Conservation (phyloP, 2,797 vertebrate genomes). For the Tadarida brasiliensis region DNA sequence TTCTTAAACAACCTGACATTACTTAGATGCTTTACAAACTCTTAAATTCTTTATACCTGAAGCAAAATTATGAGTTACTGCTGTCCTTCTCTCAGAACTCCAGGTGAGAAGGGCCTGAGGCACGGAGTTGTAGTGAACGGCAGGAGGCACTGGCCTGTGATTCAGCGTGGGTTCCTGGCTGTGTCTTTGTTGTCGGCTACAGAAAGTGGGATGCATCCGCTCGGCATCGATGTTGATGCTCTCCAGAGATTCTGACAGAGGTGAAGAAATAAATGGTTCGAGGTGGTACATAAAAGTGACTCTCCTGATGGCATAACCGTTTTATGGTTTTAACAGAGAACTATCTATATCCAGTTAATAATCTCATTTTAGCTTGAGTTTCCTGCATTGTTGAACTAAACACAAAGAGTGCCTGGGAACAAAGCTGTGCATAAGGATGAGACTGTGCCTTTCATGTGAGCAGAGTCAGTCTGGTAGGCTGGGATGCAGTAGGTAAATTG, state of each 20-base stretch:
- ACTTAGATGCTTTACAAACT: neutral
- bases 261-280: constrained; percentile 31
- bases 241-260: constrained; percentile 55
- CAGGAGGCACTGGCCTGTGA: neutral
- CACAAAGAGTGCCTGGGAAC: constrained; percentile 14
- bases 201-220: constrained; percentile 63
- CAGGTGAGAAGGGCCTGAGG: constrained; percentile 50
- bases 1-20: constrained; percentile 20
- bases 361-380: constrained; percentile 47
- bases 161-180: constrained; percentile 51
- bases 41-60: constrained; percentile 18
- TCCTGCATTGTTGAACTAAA: neutral
- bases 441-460: neutral
- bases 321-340: constrained; percentile 57
- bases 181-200: constrained; percentile 66
- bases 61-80: constrained; percentile 21
- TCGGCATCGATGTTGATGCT: neutral
- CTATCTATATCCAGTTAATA: constrained; percentile 52
- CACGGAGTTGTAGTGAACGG: neutral
- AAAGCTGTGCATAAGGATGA: constrained; percentile 8
- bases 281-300: constrained; percentile 10
- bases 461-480: neutral
- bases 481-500: constrained; percentile 49
- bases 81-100: constrained; percentile 61
- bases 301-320: neutral